Evolutionary conservation across 53 echinoderm and acorn worm genomes (phyloP).

Genomic region (Crossaster papposus): DNA sequence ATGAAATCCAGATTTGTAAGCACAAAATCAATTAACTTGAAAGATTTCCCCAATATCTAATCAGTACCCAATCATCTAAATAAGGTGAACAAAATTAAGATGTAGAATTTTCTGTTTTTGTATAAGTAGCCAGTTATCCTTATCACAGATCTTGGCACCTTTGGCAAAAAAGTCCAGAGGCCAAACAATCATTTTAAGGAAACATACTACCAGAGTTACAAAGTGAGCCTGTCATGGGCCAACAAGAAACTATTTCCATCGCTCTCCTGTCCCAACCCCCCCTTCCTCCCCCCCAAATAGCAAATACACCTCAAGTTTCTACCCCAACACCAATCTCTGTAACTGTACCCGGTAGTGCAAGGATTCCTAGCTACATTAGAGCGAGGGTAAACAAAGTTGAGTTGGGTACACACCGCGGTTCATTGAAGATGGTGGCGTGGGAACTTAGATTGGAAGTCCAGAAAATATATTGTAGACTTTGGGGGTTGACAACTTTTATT

Average conservation of each 20-base stretch:
- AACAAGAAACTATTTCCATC: background rate
- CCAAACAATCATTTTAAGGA: background rate
- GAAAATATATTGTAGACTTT: too few species aligned
- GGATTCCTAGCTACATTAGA: background rate
- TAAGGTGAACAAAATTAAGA: background rate
- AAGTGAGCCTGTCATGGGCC: background rate
- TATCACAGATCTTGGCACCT: too few species aligned
- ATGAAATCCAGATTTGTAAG: too few species aligned
- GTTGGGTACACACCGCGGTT: background rate
- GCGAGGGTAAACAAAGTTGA: background rate
- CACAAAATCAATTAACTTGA: too few species aligned
- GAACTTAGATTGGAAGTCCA: background rate
- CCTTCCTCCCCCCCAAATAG: background rate
- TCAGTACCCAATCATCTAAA: too few species aligned
- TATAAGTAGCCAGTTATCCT: too few species aligned
- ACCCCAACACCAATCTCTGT: background rate
- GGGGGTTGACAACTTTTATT: too few species aligned
- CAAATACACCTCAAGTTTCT: background rate
- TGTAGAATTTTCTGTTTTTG: background rate
- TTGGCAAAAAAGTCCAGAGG: background rate
- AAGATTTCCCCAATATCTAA: too few species aligned
- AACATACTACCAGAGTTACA: background rate
- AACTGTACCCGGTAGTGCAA: background rate
- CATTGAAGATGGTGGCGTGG: constrained; percentile 4
- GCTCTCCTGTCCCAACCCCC: background rate